Evolutionary conservation across 2,113 vertebrate species (phyloP).

Genomic region (Zosterops lateralis): DNA sequence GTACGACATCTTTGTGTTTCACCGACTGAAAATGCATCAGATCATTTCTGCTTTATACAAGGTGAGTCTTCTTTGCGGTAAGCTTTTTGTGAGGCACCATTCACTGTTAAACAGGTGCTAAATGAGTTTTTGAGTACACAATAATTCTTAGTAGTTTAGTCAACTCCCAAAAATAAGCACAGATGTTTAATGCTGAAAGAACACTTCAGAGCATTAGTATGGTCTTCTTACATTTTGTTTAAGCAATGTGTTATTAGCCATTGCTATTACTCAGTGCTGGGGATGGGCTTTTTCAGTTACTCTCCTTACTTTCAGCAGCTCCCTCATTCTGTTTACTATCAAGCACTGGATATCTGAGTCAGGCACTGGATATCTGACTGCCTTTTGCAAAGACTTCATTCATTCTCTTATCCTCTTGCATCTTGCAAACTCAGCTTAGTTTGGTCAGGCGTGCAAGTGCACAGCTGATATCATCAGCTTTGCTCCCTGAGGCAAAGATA

Average conservation of each 20-base stretch:
- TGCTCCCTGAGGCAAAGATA: background rate
- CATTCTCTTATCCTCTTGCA: background rate
- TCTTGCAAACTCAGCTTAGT: slow-evolving; percentile 38
- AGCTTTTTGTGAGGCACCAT: background rate
- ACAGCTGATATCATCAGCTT: background rate
- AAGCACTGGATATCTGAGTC: background rate
- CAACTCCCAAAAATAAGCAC: background rate
- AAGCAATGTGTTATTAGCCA: background rate
- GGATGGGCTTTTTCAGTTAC: background rate
- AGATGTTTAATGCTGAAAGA: background rate
- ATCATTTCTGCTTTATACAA: slow-evolving; percentile 83
- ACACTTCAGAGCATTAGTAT: background rate
- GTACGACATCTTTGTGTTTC: slow-evolving; percentile 92
- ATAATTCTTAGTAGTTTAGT: background rate
- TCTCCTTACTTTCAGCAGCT: background rate
- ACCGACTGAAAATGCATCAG: slow-evolving; percentile 85
- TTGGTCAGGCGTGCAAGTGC: background rate
- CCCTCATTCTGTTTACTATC: background rate
- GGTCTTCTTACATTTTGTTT: background rate
- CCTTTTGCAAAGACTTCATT: slow-evolving; percentile 6
- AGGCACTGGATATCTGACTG: background rate
- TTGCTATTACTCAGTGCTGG: background rate
- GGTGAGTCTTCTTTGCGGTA: slow-evolving; percentile 73
- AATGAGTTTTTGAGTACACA: background rate
- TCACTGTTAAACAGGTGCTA: background rate